A percentile compares a stretch with the other conserved stretches of the same genome.
These are phyloP conservation scores for Leptatherina wallacei DNA, from an alignment of 2,797 vertebrate genomes.

Conservation along the genomic window DNA sequence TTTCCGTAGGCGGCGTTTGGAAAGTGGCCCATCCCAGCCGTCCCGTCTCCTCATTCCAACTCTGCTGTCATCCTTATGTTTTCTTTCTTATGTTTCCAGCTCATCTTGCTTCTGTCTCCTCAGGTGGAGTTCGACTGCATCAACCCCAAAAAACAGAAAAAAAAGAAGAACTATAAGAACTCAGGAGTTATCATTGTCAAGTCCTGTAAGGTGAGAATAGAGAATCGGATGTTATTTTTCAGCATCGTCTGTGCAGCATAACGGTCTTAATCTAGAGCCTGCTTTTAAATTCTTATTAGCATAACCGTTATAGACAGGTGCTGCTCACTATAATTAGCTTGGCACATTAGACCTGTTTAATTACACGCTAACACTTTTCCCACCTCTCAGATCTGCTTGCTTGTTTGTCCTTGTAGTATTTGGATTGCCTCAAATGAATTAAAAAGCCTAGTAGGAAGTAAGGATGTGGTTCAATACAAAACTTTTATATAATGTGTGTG, in stretches of 20 bases:
- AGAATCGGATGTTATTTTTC: not conserved
- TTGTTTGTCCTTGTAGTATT: slow-evolving; percentile 1
- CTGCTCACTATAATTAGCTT: not conserved
- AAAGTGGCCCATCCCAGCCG: slow-evolving; percentile 28
- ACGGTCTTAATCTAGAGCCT: not conserved
- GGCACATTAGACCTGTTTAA: slow-evolving; percentile 7
- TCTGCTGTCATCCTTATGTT: slow-evolving; percentile 23
- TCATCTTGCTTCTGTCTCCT: slow-evolving; percentile 1
- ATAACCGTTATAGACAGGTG: not conserved
- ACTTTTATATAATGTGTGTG: too few relatives aligned
- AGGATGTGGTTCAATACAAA: too few relatives aligned
- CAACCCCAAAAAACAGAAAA: slow-evolving; percentile 98
- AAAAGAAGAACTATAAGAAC: slow-evolving; percentile 97
- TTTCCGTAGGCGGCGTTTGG: not conserved
- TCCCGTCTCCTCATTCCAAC: slow-evolving; percentile 18
- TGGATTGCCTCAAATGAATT: not conserved
- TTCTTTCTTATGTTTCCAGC: not conserved
- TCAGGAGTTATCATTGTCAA: slow-evolving; percentile 93
- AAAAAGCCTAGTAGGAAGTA: not conserved
- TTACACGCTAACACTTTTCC: slow-evolving; percentile 11
- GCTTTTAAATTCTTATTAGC: not conserved
- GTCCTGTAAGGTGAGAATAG: slow-evolving; percentile 89
- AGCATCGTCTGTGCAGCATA: not conserved
- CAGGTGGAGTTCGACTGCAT: slow-evolving; percentile 99
- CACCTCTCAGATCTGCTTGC: not conserved